These are phyloP conservation scores for Hirudo medicinalis DNA, from an alignment of 1,140 invertebrate species.

Conservation along the genomic window DNA sequence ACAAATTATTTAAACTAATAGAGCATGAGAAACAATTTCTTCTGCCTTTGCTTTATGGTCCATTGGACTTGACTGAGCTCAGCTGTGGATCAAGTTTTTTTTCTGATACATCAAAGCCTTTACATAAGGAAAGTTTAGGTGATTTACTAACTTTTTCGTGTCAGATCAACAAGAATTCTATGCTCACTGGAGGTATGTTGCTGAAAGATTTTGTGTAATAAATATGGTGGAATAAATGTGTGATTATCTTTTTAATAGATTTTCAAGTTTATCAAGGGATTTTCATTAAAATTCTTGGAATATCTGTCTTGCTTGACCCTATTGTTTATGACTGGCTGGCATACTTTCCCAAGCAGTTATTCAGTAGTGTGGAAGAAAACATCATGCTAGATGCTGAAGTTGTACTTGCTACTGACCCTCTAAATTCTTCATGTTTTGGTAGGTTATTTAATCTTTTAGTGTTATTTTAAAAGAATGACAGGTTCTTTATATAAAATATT, in stretches of 20 bases:
- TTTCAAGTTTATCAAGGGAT: conserved; percentile 46
- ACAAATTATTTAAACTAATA: neutral
- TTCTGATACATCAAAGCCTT: conserved; percentile 4
- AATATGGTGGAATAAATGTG: neutral
- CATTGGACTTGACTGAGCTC: conserved; percentile 5
- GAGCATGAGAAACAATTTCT: neutral
- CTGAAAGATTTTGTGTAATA: neutral
- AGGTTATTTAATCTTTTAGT: too few species aligned
- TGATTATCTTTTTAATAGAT: neutral
- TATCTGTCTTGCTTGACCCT: conserved; percentile 50
- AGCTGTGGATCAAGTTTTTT: neutral
- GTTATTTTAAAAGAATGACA: too few species aligned
- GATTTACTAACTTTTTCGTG: neutral
- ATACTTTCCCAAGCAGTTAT: conserved; percentile 42
- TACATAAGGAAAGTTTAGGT: neutral
- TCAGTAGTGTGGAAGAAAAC: too few species aligned
- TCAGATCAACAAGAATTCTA: conserved; percentile 3
- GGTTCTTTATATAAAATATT: too few species aligned
- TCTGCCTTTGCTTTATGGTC: neutral
- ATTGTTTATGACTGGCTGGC: conserved; percentile 50
- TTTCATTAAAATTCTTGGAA: conserved; percentile 48
- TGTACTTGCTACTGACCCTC: too few species aligned
- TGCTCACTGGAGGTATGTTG: neutral
- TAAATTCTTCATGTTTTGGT: too few species aligned
- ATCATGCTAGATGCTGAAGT: too few species aligned